A percentile compares a stretch with the other conserved stretches of the same genome.
Evolutionary conservation across 2,888 invertebrate genomes (phyloP).

Genomic region (Drosophila subsilvestris): DNA sequence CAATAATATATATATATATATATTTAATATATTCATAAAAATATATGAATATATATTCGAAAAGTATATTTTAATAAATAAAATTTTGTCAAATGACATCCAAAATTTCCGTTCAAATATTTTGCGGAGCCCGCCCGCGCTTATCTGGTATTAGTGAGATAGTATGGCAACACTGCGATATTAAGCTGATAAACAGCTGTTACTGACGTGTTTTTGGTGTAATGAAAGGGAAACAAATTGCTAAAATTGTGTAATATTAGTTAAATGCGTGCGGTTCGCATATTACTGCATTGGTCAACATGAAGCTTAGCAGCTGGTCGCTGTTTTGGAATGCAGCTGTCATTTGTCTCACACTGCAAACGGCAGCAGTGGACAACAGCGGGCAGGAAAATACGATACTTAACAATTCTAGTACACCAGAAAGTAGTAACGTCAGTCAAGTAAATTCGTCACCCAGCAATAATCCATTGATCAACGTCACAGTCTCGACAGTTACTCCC

Average conservation of each 20-base stretch:
- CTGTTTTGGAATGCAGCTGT: slow-evolving; percentile 25
- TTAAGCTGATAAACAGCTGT: slow-evolving; percentile 55
- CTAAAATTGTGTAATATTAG: slow-evolving; percentile 11
- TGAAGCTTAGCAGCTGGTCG: slow-evolving; percentile 36
- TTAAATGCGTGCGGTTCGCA: slow-evolving; percentile 21
- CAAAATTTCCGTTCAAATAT: slow-evolving; percentile 40
- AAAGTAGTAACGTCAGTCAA: neutral
- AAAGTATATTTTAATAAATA: no score
- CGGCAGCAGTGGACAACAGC: slow-evolving; percentile 23
- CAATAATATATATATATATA: no score
- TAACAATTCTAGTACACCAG: slow-evolving; percentile 11
- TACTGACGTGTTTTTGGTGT: slow-evolving; percentile 56
- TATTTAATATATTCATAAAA: no score
- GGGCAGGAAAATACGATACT: slow-evolving; percentile 1
- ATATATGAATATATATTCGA: no score
- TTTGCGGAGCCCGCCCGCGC: neutral
- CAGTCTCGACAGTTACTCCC: slow-evolving; percentile 17
- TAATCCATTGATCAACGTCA: neutral
- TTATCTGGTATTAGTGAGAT: neutral
- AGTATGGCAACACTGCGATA: slow-evolving; percentile 27
- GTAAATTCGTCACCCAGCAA: slow-evolving; percentile 1
- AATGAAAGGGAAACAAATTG: slow-evolving; percentile 16
- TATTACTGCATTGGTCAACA: slow-evolving; percentile 25
- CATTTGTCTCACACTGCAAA: slow-evolving; percentile 19
- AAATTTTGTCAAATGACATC: no score